Evolutionary conservation across 1,140 invertebrate genomes (phyloP).

Genomic region (Drosophila kanapiae): DNA sequence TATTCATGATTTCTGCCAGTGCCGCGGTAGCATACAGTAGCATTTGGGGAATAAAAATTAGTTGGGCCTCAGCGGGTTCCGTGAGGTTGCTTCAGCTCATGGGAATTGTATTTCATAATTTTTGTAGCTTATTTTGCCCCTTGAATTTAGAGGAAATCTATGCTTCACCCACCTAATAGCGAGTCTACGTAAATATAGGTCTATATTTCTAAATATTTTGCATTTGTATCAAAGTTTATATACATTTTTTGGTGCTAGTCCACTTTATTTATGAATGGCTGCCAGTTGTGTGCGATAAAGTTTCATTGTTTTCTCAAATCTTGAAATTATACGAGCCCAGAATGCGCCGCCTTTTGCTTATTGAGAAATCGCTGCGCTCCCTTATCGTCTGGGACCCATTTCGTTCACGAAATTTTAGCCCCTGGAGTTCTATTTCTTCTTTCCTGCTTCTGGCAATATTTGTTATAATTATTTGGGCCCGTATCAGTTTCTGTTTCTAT

Average conservation of each 20-base stretch:
- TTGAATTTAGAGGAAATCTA: not conserved
- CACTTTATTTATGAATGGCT: conserved; percentile 3
- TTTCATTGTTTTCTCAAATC: conserved; percentile 51
- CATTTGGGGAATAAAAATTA: conserved; percentile 15
- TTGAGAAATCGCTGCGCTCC: conserved; percentile 50
- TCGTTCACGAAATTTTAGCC: not conserved
- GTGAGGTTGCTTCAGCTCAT: conserved; percentile 1
- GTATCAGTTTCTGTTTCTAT: conserved; percentile 28
- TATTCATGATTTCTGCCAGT: not conserved
- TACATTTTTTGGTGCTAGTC: not conserved
- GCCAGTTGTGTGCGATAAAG: conserved; percentile 47
- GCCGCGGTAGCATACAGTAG: not conserved
- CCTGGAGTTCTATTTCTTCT: conserved; percentile 11
- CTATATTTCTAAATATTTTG: no score
- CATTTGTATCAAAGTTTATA: not conserved
- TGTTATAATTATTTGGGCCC: conserved; percentile 5
- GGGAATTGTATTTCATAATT: conserved; percentile 31
- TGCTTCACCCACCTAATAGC: not conserved
- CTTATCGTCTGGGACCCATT: conserved; percentile 27
- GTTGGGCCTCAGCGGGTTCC: not conserved
- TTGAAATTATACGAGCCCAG: conserved; percentile 15
- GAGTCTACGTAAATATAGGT: not conserved
- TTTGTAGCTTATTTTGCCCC: conserved; percentile 4
- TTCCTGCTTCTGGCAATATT: conserved; percentile 27
- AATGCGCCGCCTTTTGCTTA: conserved; percentile 32